phyloP scores from a whole-genome alignment of 1,140 invertebrate genomes.

The Phymastichus coffea region DNA sequence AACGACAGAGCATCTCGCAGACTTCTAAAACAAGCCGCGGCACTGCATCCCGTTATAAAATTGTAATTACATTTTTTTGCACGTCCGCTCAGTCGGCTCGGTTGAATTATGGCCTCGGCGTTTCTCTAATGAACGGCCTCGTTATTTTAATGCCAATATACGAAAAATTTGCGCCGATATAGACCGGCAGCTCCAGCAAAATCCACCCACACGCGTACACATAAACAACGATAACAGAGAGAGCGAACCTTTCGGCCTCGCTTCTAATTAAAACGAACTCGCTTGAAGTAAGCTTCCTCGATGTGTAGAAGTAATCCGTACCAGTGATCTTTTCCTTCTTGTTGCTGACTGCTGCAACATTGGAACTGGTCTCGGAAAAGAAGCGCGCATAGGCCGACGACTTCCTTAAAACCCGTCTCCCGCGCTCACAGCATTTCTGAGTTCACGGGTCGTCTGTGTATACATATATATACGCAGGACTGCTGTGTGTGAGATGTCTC shows the following conservation, averaged over 20 bases:
- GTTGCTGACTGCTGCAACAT: too few species aligned
- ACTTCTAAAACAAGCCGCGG: too few species aligned
- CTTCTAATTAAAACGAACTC: too few species aligned
- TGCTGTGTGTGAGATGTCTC: too few species aligned
- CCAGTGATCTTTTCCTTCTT: too few species aligned
- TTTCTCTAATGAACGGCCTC: neutral
- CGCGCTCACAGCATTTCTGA: neutral
- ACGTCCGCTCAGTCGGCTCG: neutral
- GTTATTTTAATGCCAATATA: constrained; percentile 1
- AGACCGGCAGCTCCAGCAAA: neutral
- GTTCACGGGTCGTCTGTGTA: constrained; percentile 8
- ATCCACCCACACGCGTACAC: neutral
- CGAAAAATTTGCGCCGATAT: too few species aligned
- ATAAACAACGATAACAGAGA: neutral
- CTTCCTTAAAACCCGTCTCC: constrained; percentile 21
- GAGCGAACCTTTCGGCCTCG: constrained; percentile 19
- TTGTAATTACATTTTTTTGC: constrained; percentile 18
- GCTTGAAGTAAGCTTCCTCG: too few species aligned
- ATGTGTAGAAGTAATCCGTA: too few species aligned
- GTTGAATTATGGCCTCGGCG: constrained; percentile 6
- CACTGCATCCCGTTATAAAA: constrained; percentile 23
- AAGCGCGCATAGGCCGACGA: neutral
- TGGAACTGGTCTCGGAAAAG: constrained; percentile 31
- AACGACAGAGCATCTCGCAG: too few species aligned
- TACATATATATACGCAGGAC: too few species aligned